These are phyloP conservation scores for Sycophila sp. DNA, from an alignment of 1,140 invertebrate genomes.

Conservation along the genomic window DNA sequence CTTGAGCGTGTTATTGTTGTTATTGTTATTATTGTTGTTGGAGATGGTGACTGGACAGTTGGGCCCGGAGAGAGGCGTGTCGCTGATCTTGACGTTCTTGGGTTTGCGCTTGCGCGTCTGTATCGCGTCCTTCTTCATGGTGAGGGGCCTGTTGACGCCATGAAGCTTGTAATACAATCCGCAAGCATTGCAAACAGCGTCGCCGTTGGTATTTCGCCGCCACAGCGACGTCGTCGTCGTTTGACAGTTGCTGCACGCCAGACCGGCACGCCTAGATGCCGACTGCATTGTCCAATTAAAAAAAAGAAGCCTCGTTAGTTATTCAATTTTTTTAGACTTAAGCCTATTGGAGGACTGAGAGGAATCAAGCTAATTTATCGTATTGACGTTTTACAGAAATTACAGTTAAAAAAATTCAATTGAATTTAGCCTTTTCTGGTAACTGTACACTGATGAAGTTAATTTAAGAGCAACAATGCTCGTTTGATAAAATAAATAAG, in stretches of 20 bases:
- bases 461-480: no score
- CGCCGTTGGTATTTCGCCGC: slow-evolving; percentile 86
- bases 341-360: no score
- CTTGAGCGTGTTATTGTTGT: slow-evolving; percentile 48
- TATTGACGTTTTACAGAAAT: no score
- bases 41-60: slow-evolving; percentile 44
- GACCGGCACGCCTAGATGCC: slow-evolving; percentile 80
- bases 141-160: slow-evolving; percentile 82
- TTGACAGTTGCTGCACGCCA: slow-evolving; percentile 90
- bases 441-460: no score
- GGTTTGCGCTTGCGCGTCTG: slow-evolving; percentile 93
- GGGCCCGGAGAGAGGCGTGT: slow-evolving; percentile 45
- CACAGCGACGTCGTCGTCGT: slow-evolving; percentile 89
- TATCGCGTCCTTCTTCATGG: slow-evolving; percentile 97
- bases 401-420: no score
- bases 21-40: slow-evolving; percentile 52
- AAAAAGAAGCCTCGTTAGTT: no score
- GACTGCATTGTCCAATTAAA: no score
- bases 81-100: slow-evolving; percentile 70
- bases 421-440: no score
- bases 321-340: no score
- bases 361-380: no score
- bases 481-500: no score
- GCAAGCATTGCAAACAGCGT: slow-evolving; percentile 94
- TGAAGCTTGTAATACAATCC: slow-evolving; percentile 94